Conservation (phyloP, 2,113 vertebrate species). For the Vulpes ferrilata region DNA sequence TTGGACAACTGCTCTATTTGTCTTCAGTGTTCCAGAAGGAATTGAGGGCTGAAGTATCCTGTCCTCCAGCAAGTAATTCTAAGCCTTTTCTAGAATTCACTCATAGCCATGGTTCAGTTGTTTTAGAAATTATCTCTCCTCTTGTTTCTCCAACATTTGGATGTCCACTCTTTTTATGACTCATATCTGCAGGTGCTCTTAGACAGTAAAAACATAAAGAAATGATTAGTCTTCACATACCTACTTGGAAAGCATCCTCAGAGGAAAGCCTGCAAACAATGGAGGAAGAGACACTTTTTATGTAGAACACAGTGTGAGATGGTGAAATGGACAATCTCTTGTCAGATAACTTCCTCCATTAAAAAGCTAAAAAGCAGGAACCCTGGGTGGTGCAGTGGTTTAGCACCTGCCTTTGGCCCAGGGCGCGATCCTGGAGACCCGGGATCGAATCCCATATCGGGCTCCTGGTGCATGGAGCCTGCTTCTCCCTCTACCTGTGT, state of each 20-base stretch:
- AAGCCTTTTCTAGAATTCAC: neutral
- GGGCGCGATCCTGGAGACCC: too few relatives aligned
- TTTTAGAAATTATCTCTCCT: neutral
- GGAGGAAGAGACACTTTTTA: neutral
- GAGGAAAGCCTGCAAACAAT: neutral
- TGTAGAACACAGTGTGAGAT: neutral
- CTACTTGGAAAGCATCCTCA: neutral
- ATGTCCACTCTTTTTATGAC: neutral
- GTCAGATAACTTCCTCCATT: neutral
- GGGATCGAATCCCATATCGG: too few relatives aligned
- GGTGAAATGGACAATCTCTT: neutral
- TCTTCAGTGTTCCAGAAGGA: neutral
- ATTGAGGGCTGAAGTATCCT: neutral
- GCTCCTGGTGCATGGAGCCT: too few relatives aligned
- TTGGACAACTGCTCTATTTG: neutral
- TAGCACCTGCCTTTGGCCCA: too few relatives aligned
- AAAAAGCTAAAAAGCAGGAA: neutral
- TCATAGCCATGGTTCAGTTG: neutral
- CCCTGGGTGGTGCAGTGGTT: too few relatives aligned
- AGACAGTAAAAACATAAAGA: neutral
- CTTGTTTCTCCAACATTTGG: neutral
- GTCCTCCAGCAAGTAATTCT: neutral
- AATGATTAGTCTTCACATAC: neutral
- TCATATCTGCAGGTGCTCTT: neutral
- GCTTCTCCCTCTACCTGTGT: too few relatives aligned